Base-by-base conservation (phyloP, 2,888 invertebrate species). In the Drosophila pseudotalamancana region DNA sequence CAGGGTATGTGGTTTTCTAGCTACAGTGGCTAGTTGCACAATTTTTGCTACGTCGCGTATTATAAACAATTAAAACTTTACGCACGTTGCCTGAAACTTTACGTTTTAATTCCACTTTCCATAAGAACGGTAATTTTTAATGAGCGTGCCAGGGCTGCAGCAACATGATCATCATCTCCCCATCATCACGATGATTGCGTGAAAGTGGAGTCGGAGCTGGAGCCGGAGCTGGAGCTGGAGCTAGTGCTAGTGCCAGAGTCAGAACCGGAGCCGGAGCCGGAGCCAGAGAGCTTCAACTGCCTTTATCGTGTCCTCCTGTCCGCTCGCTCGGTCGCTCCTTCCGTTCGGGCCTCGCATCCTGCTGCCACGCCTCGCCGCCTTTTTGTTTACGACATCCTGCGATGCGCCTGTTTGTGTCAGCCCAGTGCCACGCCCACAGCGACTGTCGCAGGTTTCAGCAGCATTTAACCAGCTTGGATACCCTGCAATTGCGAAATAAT, bases 101-200 rank as follows among this genome's bases (percentile, higher is more conserved):
- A 72, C 70, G 65, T 84, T 88, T 87, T 80, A 88, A 88, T 82
- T 87, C 85, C 81, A 68, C 77, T 66, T 61, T 77, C 71, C 85
- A 80, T 84, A 81, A 84, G 84, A 83, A 84, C 85, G 88, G 87
- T 88, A 88, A 83, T 88, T 83, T 87, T 83, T 88, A 83, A 83
- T 83, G 88, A 88, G 82, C 66, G 70, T 45, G 64, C 72, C 45
- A 72, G 64, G 50, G 12, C 19, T 34, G 31, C 54, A 43, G 12
- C 37, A 16, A n/a, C 60, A 32, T 21, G 21, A 51, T 14, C 34
- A 25, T 25, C 34, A 45, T 16, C n/a, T n/a, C n/a, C n/a, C n/a
- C 32, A 46, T 37, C 35, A 49, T 14, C 43, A 39, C 27, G 12
- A 55, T 60, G 23, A 48, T 61, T 25, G 34, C 14, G 55, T 21